phyloP scores from a whole-genome alignment of 2,113 vertebrate genomes.

The Psettodes erumei region DNA sequence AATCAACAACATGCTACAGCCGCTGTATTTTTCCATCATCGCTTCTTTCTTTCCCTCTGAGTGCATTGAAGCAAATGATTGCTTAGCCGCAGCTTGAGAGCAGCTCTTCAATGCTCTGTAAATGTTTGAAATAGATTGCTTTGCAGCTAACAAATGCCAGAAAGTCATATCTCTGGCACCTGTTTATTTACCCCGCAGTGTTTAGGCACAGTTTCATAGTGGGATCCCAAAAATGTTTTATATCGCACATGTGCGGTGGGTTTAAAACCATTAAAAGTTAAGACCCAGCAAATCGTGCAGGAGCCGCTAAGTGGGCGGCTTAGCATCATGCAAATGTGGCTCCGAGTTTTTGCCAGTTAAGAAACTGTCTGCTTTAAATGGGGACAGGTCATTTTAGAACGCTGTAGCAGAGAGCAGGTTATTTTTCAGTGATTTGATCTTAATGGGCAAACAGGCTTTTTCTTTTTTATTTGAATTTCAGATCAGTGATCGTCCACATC shows the following conservation, averaged over 20 bases:
- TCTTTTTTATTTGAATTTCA: slow-evolving; percentile 24
- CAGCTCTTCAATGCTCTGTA: slow-evolving; percentile 28
- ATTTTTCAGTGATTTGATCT: slow-evolving; percentile 27
- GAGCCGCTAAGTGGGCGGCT: slow-evolving; percentile 57
- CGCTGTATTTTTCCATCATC: slow-evolving; percentile 11
- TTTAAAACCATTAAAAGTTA: slow-evolving; percentile 57
- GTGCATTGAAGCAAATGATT: slow-evolving; percentile 43
- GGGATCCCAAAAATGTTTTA: slow-evolving; percentile 44
- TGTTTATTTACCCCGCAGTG: slow-evolving; percentile 55
- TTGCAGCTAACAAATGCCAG: slow-evolving; percentile 46
- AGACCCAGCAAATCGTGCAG: slow-evolving; percentile 46
- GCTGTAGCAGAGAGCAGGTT: slow-evolving; percentile 7
- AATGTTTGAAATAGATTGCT: slow-evolving; percentile 53
- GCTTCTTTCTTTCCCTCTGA: slow-evolving; percentile 15
- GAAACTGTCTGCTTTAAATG: slow-evolving; percentile 41
- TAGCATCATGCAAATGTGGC: slow-evolving; percentile 40
- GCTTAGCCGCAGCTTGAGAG: slow-evolving; percentile 15
- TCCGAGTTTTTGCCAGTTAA: slow-evolving; percentile 33
- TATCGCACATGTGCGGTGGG: slow-evolving; percentile 8
- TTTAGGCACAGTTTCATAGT: slow-evolving; percentile 43
- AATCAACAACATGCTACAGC: slow-evolving; percentile 8
- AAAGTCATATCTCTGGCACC: slow-evolving; percentile 48
- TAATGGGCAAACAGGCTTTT: slow-evolving; percentile 35
- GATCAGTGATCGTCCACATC: slow-evolving; percentile 30
- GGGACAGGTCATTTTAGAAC: slow-evolving; percentile 28